Evolutionary conservation across 1,140 invertebrate genomes (phyloP).

Genomic region (Cyclina sinensis): DNA sequence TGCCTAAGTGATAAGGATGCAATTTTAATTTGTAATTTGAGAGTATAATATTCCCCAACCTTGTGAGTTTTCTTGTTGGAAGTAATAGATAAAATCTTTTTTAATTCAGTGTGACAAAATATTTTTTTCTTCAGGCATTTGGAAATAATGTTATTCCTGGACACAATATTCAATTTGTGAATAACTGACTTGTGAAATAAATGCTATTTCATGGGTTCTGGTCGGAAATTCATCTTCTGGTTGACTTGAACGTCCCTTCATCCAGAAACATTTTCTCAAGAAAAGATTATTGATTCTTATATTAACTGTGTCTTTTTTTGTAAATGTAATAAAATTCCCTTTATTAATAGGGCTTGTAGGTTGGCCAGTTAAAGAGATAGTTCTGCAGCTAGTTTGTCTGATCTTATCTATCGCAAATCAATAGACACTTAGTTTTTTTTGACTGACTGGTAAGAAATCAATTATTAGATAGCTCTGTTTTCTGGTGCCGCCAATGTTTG

Average conservation of each 20-base stretch:
- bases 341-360: conserved; percentile 25
- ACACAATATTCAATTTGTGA: not conserved
- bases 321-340: conserved; percentile 35
- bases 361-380: conserved; percentile 23
- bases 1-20: no score
- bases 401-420: not conserved
- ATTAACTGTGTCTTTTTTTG: conserved; percentile 28
- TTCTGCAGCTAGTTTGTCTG: not conserved
- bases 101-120: no score
- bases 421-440: conserved; percentile 9
- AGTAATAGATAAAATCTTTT: no score
- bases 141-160: no score
- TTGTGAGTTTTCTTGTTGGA: no score
- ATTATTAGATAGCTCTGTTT: not conserved
- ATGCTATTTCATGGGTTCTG: not conserved
- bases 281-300: conserved; percentile 5
- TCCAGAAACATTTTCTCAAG: not conserved
- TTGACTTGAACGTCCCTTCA: not conserved
- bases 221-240: not conserved
- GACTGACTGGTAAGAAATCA: conserved; percentile 16
- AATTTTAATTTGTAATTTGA: no score
- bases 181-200: conserved; percentile 6
- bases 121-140: no score
- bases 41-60: no score
- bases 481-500: not conserved